Conservation (phyloP, 2,888 invertebrate species). For the Leucozona laternaria region DNA sequence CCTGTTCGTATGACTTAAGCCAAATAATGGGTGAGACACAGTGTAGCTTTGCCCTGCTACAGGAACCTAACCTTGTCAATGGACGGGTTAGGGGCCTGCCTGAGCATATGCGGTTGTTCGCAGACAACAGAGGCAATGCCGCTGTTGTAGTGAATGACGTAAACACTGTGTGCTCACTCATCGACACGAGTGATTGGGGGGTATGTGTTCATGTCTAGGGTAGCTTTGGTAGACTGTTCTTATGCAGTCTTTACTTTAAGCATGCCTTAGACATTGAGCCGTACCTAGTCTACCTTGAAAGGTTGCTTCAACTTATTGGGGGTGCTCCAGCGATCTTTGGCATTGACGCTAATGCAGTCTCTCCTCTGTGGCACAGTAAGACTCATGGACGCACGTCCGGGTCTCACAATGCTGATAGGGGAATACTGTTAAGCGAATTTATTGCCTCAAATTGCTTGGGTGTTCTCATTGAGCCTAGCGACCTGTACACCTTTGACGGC, state of each 20-base stretch:
- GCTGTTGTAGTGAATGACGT: too few species aligned
- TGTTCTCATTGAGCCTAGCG: slow-evolving; percentile 40
- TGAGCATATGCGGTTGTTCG: too few species aligned
- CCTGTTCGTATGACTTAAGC: neutral
- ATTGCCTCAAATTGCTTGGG: slow-evolving; percentile 1
- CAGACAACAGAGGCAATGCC: neutral
- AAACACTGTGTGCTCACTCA: slow-evolving; percentile 50
- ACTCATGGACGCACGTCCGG: neutral
- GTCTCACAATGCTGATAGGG: neutral
- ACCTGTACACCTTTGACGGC: slow-evolving; percentile 14
- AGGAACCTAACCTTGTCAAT: too few species aligned
- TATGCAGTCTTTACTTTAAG: too few species aligned
- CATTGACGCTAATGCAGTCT: too few species aligned
- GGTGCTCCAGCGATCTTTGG: too few species aligned
- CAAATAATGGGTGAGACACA: neutral
- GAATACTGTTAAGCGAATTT: slow-evolving; percentile 34
- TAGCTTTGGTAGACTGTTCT: slow-evolving; percentile 46
- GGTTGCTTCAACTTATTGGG: too few species aligned
- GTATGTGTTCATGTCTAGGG: slow-evolving; percentile 66
- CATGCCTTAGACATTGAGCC: too few species aligned
- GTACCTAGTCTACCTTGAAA: too few species aligned
- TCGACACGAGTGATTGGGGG: slow-evolving; percentile 49
- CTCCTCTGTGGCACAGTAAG: slow-evolving; percentile 59
- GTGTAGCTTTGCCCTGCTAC: too few species aligned
- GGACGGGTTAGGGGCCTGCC: too few species aligned